phyloP scores from a whole-genome alignment of 2,888 invertebrate genomes.

The Drosophila maculinotata region DNA sequence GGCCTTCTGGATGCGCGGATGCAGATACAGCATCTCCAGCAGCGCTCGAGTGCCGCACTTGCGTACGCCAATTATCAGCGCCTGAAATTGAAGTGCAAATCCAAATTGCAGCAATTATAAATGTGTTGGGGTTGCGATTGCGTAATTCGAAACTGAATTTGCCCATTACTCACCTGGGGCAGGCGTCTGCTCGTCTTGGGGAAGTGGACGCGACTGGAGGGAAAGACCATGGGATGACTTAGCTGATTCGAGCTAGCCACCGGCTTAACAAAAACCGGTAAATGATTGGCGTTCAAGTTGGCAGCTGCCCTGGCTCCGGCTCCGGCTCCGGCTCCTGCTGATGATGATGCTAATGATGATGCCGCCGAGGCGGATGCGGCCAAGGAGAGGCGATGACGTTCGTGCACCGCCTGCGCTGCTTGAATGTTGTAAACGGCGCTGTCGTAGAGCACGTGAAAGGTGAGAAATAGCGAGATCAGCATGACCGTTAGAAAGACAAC shows the following conservation, averaged over 20 bases:
- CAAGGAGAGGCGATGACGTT: slow-evolving; percentile 85
- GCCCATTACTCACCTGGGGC: slow-evolving; percentile 86
- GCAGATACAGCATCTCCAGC: slow-evolving; percentile 97
- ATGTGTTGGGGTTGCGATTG: not conserved
- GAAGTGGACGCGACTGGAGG: slow-evolving; percentile 87
- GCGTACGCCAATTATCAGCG: slow-evolving; percentile 96
- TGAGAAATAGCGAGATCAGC: slow-evolving; percentile 92
- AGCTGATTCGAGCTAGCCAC: slow-evolving; percentile 81
- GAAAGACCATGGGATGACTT: slow-evolving; percentile 85
- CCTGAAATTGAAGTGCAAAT: slow-evolving; percentile 85
- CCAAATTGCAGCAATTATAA: slow-evolving; percentile 72
- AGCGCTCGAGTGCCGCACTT: slow-evolving; percentile 98
- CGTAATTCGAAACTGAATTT: slow-evolving; percentile 9
- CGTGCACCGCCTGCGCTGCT: slow-evolving; percentile 88
- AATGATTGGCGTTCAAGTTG: slow-evolving; percentile 64
- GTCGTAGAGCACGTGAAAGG: slow-evolving; percentile 94
- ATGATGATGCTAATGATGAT: slow-evolving; percentile 20
- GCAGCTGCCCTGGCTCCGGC: slow-evolving; percentile 13
- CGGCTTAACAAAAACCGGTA: slow-evolving; percentile 80
- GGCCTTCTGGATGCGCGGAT: slow-evolving; percentile 96
- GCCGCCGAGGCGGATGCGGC: slow-evolving; percentile 62
- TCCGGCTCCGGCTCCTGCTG: not conserved
- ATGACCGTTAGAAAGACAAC: slow-evolving; percentile 91
- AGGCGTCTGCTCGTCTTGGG: slow-evolving; percentile 88
- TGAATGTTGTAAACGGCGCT: slow-evolving; percentile 93